These are phyloP conservation scores for Tupiocoris notatus DNA, from an alignment of 2,888 invertebrate genomes.

Conservation along the genomic window DNA sequence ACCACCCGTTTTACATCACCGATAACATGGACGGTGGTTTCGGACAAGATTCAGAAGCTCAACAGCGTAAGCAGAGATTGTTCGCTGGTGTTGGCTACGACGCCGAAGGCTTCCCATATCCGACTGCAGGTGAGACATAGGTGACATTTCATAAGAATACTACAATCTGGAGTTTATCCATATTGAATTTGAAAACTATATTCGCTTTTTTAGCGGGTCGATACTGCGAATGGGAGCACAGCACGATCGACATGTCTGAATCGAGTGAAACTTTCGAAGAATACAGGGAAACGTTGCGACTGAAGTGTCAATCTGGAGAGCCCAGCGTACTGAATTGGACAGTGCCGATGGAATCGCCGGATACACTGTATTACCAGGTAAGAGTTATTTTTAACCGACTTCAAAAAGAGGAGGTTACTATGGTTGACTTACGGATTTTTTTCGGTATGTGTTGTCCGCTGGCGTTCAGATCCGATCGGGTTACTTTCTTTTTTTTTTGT, in stretches of 20 bases:
- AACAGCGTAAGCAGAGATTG: conserved; percentile 69
- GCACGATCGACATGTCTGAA: conserved; percentile 69
- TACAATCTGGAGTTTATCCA: too few species aligned
- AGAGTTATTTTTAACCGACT: conserved; percentile 43
- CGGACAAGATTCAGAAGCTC: conserved; percentile 70
- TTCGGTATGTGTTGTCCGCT: too few species aligned
- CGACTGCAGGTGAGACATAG: conserved; percentile 70
- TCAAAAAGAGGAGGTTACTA: too few species aligned
- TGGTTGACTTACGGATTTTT: too few species aligned
- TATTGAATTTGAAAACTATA: too few species aligned
- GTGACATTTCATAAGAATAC: too few species aligned
- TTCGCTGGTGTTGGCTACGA: conserved; percentile 80
- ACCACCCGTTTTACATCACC: conserved; percentile 90
- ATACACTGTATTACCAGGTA: conserved; percentile 86
- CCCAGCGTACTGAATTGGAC: conserved; percentile 80
- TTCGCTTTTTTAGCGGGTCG: conserved; percentile 64
- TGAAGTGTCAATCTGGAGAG: conserved; percentile 74
- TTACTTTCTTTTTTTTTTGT: too few species aligned
- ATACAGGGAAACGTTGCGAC: conserved; percentile 71
- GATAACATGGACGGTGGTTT: conserved; percentile 82
- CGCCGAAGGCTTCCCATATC: conserved; percentile 72
- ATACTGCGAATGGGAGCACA: conserved; percentile 85
- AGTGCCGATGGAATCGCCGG: conserved; percentile 79
- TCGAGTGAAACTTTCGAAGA: conserved; percentile 73
- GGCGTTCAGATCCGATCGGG: too few species aligned